Evolutionary conservation across 2,113 vertebrate species (phyloP).

Genomic region (Halichoerus grypus): DNA sequence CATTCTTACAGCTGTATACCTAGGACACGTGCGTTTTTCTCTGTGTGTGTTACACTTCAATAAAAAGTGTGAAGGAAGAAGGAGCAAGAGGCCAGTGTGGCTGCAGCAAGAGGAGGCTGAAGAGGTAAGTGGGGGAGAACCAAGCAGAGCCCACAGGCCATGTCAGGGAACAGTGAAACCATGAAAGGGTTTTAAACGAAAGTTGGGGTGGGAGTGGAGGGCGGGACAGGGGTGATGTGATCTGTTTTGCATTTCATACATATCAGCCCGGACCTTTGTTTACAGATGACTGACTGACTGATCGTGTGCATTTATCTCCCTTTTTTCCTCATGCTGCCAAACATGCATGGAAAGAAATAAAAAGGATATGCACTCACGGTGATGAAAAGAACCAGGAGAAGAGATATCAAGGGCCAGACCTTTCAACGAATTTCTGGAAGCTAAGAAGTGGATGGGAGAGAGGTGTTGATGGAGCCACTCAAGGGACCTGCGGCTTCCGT

Average conservation of each 20-base stretch:
- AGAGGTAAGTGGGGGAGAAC: neutral
- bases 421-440: neutral
- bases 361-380: neutral
- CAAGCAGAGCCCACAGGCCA: neutral
- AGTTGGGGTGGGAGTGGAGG: neutral
- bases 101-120: neutral
- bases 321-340: neutral
- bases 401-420: neutral
- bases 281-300: neutral
- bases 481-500: neutral
- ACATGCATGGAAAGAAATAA: neutral
- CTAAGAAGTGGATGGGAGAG: neutral
- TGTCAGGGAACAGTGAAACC: neutral
- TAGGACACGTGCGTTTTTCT: neutral
- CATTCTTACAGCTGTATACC: neutral
- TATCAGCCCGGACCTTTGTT: neutral
- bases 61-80: neutral
- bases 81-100: neutral
- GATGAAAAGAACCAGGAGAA: neutral
- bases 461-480: too few species aligned
- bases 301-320: neutral
- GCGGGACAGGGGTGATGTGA: rapidly evolving
- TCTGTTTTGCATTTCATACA: neutral
- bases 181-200: too few species aligned
- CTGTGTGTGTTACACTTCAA: neutral